Conservation (phyloP, 2,888 invertebrate species). For the Diarsia brunnea region DNA sequence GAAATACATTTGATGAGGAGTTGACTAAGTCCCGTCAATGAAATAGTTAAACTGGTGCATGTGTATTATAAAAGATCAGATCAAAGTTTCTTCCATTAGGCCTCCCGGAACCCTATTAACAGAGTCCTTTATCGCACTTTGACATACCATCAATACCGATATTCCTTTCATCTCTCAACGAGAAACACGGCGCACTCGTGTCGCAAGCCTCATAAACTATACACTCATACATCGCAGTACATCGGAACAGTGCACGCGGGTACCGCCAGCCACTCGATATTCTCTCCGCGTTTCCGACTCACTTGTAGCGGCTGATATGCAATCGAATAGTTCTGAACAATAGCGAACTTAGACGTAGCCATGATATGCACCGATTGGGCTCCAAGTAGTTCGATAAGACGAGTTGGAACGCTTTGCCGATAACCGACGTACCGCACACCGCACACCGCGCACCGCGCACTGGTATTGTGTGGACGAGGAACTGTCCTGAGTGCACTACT, state of each 20-base stretch:
- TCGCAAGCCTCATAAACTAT: conserved; percentile 10
- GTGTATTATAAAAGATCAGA: background rate
- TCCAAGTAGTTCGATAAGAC: conserved; percentile 48
- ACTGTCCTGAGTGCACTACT: background rate
- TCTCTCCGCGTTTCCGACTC: conserved; percentile 23
- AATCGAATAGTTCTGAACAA: conserved; percentile 56
- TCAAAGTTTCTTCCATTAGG: background rate
- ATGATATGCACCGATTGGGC: conserved; percentile 56
- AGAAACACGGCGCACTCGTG: background rate
- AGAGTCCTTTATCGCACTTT: conserved; percentile 4
- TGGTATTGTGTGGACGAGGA: conserved; percentile 18
- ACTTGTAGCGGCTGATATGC: conserved; percentile 53
- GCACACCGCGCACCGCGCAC: background rate
- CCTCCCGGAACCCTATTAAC: background rate
- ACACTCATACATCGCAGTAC: conserved; percentile 14
- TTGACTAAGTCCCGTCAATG: background rate
- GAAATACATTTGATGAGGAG: background rate
- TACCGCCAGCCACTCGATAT: conserved; percentile 35
- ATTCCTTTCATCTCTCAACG: background rate
- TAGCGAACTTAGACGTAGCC: conserved; percentile 49
- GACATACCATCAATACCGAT: background rate
- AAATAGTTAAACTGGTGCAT: background rate
- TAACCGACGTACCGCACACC: conserved; percentile 43
- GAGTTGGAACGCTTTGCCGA: conserved; percentile 56
- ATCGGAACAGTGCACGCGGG: conserved; percentile 13